Evolutionary conservation across 2,888 invertebrate genomes (phyloP), one percentile per base, ranked within the genome.

Genomic region (Cephus sareptanus): DNA sequence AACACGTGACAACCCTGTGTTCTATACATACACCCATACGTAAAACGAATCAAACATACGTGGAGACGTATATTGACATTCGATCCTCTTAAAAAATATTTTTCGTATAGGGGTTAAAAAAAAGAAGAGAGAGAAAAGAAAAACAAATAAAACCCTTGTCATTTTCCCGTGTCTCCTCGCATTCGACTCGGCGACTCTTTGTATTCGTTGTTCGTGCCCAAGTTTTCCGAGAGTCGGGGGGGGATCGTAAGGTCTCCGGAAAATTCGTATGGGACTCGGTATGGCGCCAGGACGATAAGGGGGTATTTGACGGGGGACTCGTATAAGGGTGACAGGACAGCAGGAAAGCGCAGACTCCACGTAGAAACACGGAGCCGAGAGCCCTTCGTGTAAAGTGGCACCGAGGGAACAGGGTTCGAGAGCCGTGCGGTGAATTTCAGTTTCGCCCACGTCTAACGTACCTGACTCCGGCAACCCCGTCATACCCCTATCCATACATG

Each of bases 391-490:
- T 79, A 79, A 86, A 85, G 83, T 81, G 79, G 79, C 79, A 75
- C 69, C 80, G 68, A 31, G 84, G 82, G 82, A 86, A 76, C 74
- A 71, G 76, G 79, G 76, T 34, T 78, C 74, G 56, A 71, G 34
- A 77, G 71, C 76, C 86, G 85, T 86, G 85, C 79, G 11, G 69
- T 80, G 85, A 84, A 85, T 85, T 84, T 79, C 76, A 71, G 78
- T 80, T 82, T 56, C 6, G 23, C 40, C 40, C 23, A 56, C 40
- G 23, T 56, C 23, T 56, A 23, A 13, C 40, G 0, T 56, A 23
- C 40, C 23, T 23, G 40, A 15, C 40, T 40, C 40, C 35, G 35
- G 6, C 40, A 1, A 15, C 15, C 40, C 40, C 15, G 40, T 40
- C 15, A 15, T 40, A 15, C 40, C 40, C 15, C 40, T 6, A 6